Percentiles rank a stretch among this genome's conserved stretches.
phyloP scores from a whole-genome alignment of 2,888 invertebrate species.

The Heliconius hortense region DNA sequence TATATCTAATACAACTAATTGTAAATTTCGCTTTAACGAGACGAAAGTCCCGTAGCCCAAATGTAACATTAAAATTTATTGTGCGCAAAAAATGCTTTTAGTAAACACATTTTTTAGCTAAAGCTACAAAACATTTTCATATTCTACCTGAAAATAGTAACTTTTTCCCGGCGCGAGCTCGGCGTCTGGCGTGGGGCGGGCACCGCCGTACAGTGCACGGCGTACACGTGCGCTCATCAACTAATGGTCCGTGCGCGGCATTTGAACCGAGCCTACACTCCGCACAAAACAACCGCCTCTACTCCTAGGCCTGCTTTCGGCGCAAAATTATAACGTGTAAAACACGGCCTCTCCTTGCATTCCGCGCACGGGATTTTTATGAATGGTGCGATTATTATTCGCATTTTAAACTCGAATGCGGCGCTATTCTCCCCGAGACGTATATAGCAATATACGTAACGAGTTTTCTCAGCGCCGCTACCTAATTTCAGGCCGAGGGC shows the following conservation, averaged over 20 bases:
- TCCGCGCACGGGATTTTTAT: constrained; percentile 79
- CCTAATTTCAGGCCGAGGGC: constrained; percentile 77
- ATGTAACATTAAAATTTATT: constrained; percentile 71
- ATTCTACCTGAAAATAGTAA: constrained; percentile 78
- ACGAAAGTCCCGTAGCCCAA: constrained; percentile 54
- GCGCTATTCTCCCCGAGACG: constrained; percentile 77
- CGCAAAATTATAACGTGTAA: constrained; percentile 81
- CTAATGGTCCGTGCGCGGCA: constrained; percentile 83
- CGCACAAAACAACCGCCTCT: constrained; percentile 72
- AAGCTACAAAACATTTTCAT: constrained; percentile 78
- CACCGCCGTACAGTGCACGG: constrained; percentile 59
- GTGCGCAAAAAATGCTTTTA: constrained; percentile 77
- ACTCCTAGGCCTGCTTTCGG: constrained; percentile 75
- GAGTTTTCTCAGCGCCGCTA: constrained; percentile 77
- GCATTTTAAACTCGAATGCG: constrained; percentile 81
- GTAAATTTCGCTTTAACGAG: constrained; percentile 22
- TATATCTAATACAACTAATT: constrained; percentile 9
- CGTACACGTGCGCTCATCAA: constrained; percentile 79
- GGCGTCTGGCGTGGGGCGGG: constrained; percentile 62
- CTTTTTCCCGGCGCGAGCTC: constrained; percentile 58
- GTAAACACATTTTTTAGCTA: constrained; percentile 72
- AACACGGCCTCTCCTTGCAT: constrained; percentile 79
- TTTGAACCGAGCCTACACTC: constrained; percentile 81
- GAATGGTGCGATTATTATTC: constrained; percentile 80
- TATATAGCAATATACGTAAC: constrained; percentile 79